Conservation (phyloP, 1,140 invertebrate species). For the Battus philenor region DNA sequence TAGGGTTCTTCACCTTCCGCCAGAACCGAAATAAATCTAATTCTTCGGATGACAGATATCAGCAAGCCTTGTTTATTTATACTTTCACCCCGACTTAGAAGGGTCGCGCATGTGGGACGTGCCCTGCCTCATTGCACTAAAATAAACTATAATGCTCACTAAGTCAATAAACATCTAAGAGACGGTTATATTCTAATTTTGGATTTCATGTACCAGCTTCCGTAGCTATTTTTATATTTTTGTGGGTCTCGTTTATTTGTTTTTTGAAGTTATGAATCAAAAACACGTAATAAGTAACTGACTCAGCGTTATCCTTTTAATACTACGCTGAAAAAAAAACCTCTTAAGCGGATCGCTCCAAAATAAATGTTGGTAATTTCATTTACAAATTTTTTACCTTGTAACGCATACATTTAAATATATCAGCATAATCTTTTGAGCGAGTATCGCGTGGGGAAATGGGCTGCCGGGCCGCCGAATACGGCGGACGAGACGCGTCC, state of each 20-base stretch:
- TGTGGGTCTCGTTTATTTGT: too few species aligned
- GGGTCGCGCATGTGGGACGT: slow-evolving; percentile 58
- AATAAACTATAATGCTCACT: slow-evolving; percentile 55
- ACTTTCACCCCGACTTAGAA: slow-evolving; percentile 53
- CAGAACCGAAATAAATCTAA: slow-evolving; percentile 71
- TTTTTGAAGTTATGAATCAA: too few species aligned
- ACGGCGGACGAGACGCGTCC: slow-evolving; percentile 1
- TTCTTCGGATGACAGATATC: slow-evolving; percentile 73
- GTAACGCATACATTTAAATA: slow-evolving; percentile 53
- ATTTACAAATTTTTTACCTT: slow-evolving; percentile 40
- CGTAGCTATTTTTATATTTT: slow-evolving; percentile 8
- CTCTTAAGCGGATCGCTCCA: slow-evolving; percentile 33
- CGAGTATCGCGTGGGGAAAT: slow-evolving; percentile 15
- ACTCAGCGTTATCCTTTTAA: slow-evolving; percentile 9
- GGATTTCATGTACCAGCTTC: slow-evolving; percentile 15
- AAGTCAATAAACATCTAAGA: slow-evolving; percentile 44
- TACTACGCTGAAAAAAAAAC: slow-evolving; percentile 40
- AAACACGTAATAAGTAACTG: slow-evolving; percentile 4
- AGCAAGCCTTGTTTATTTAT: slow-evolving; percentile 74
- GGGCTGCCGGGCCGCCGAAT: background rate
- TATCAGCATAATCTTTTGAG: slow-evolving; percentile 49
- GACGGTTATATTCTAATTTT: slow-evolving; percentile 31
- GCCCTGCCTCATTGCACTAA: slow-evolving; percentile 48
- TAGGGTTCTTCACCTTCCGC: slow-evolving; percentile 66
- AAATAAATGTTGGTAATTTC: slow-evolving; percentile 58